Conservation (phyloP, 1,140 invertebrate genomes). For the Bombus cullumanus region DNA sequence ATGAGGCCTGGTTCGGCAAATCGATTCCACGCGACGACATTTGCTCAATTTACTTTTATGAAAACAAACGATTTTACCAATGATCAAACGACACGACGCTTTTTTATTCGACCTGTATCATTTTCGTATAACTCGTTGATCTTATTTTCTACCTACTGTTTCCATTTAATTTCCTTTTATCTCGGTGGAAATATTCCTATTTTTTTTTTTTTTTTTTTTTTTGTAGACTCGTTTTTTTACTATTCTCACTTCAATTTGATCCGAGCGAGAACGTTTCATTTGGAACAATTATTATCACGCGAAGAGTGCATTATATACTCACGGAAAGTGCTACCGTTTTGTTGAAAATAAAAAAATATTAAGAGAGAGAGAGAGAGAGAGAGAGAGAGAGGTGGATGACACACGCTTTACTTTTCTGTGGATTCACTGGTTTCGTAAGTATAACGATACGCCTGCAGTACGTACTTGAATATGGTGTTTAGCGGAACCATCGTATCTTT, state of each 20-base stretch:
- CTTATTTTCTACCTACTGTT: neutral
- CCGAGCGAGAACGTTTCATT: neutral
- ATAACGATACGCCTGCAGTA: neutral
- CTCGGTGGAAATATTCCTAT: too few species aligned
- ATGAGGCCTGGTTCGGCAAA: conserved; percentile 25
- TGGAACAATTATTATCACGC: neutral
- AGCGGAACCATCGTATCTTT: neutral
- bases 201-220: too few species aligned
- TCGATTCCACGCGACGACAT: conserved; percentile 27
- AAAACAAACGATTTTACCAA: neutral
- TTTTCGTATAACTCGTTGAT: too few species aligned
- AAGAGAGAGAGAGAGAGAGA: too few species aligned
- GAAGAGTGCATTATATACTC: neutral
- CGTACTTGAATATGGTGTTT: neutral
- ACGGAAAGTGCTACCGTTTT: neutral
- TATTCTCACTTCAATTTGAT: neutral
- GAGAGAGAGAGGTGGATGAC: neutral
- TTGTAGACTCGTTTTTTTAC: too few species aligned
- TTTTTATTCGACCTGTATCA: neutral
- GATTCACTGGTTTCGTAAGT: neutral
- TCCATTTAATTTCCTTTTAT: too few species aligned
- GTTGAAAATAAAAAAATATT: neutral
- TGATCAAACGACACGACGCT: neutral
- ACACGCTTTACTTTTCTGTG: neutral
- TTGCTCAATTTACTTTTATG: neutral